Percentiles rank a stretch among this genome's conserved stretches.
Evolutionary conservation across 2,113 vertebrate genomes (phyloP).

Genomic region (Peromyscus maniculatus): DNA sequence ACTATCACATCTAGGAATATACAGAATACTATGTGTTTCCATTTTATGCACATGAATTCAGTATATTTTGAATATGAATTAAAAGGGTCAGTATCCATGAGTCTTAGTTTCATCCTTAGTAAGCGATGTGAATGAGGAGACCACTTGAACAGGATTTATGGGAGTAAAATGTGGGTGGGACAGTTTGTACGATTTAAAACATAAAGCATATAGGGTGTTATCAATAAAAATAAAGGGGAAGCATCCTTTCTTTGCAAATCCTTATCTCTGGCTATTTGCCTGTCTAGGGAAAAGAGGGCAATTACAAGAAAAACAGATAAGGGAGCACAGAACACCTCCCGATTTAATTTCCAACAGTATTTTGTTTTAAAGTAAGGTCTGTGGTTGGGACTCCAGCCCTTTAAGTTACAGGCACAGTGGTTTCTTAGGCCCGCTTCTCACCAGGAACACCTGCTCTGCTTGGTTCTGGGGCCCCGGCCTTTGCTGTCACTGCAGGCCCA

Average conservation of each 20-base stretch:
- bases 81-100: neutral
- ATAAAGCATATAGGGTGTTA: neutral
- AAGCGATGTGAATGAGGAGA: neutral
- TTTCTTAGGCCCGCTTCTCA: neutral
- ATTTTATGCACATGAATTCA: neutral
- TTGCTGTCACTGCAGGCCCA: fast-evolving
- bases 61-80: neutral
- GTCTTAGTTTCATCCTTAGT: neutral
- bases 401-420: neutral
- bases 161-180: neutral
- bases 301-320: neutral
- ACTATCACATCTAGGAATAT: too few species aligned
- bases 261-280: neutral
- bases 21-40: neutral
- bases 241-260: neutral
- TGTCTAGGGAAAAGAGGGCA: neutral
- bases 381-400: fast-evolving
- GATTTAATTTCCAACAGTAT: neutral
- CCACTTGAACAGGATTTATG: fast-evolving
- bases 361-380: neutral
- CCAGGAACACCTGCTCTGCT: neutral
- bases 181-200: neutral
- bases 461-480: fast-evolving
- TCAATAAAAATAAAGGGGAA: neutral
- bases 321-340: neutral